Base-by-base conservation (phyloP, 1,140 invertebrate genomes). In the Drosophila dunni region DNA sequence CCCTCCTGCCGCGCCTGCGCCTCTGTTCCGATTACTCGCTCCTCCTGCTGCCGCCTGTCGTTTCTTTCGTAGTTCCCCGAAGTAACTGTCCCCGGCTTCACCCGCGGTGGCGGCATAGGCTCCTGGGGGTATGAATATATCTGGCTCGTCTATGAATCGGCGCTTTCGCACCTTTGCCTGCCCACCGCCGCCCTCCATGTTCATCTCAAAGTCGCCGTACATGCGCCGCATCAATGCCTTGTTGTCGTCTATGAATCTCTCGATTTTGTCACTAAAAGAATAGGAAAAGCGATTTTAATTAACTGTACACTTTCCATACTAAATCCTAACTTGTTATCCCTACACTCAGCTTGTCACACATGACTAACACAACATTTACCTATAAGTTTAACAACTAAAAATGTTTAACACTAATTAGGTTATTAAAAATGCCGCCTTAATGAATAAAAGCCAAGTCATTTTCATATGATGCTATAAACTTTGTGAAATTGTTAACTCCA, bases 231-330 rank as follows among this genome's bases (percentile, higher is more conserved):
- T 98, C 72, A 98, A 86, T 8, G 97, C 97, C 93, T 98, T 98
- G 92, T 98, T 98, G 84, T 98, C 97, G 80, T 98, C 97, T 83
- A 98, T 98, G 92, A 98, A 98, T 69, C 94, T 94, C 88, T 98
- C 97, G 92, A 98, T 98, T 81, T 96, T 95, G 46, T 97, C 96
- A 92, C 97, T 98, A 36, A 3, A 62, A 75, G 15, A 5, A n/a
- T 34, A 36, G 11, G 8, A 54, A 10, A 40, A 5, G 15, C 2
- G 9, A 1, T 13, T 1, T 36, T n/a, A 33, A 9, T 61, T 10
- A 56, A 36, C 2, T 42, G 24, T 11, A 24, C 5, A 24, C 6
- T 45, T 58, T 33, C 0, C 3, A n/a, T 29, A 29, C 3, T 29
- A 29, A 29, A 29, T 29, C 0, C 24, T 29, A 29, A 0, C 24